Evolutionary conservation across 2,797 vertebrate genomes (phyloP).

Genomic region (Microtus californicus): DNA sequence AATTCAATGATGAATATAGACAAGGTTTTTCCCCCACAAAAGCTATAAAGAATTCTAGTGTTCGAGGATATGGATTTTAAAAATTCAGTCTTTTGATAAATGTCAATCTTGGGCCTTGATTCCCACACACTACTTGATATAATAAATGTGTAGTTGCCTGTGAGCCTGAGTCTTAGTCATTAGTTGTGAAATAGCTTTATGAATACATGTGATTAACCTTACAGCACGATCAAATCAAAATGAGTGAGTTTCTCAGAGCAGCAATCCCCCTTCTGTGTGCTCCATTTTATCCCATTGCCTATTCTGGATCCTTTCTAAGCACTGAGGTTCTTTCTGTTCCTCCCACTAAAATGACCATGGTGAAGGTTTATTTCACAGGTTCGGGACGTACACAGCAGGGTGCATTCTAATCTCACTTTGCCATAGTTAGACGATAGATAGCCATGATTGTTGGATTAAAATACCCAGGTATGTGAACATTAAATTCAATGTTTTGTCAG

Average conservation of each 20-base stretch:
- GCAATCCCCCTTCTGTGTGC: neutral
- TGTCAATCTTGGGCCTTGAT: neutral
- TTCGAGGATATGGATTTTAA: neutral
- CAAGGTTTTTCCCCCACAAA: neutral
- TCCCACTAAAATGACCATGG: constrained; percentile 37
- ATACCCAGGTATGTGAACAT: constrained; percentile 64
- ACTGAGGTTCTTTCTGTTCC: neutral
- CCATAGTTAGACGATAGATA: constrained; percentile 67
- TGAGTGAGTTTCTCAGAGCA: neutral
- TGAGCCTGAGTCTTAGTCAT: neutral
- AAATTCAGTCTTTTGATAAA: constrained; percentile 12
- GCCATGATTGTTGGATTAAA: constrained; percentile 75
- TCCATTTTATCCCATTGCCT: constrained; percentile 2
- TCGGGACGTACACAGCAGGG: constrained; percentile 46
- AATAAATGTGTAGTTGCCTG: neutral
- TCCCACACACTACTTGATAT: neutral
- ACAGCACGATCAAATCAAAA: constrained; percentile 40
- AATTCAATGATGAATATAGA: neutral
- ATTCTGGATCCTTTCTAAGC: constrained; percentile 63
- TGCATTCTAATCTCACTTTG: constrained; percentile 65
- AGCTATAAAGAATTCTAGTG: neutral
- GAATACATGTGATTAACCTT: neutral
- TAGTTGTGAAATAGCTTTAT: constrained; percentile 32
- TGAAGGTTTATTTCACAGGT: constrained; percentile 39
- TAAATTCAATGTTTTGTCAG: constrained; percentile 83